Base-by-base conservation (phyloP, 2,797 vertebrate species). In the Poeciliopsis gracilis region DNA sequence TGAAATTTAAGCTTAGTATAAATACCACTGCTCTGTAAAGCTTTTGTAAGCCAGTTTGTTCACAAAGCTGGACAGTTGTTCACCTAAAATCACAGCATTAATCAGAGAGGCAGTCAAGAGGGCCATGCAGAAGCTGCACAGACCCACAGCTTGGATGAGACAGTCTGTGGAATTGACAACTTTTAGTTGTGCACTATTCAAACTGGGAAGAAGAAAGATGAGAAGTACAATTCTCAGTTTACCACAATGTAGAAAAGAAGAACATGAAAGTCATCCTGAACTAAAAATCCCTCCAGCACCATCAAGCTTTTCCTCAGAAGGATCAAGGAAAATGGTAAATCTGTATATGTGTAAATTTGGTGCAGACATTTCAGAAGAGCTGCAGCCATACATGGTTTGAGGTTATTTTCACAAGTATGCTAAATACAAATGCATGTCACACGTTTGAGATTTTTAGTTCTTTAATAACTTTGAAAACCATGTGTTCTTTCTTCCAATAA, bases 401-500 rank as follows among this genome's bases (percentile, higher is more conserved):
- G 33, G 20, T 23, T 38, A 38, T 23, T 66, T 18, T 1, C 61
- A 63, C 2, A 63, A 7, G 16, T 7, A 36, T 36, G 30, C 16
- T 20, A 16, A 20, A 23, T 23, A 66, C 30, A 66, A 66, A 66
- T 11, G 33, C 33, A 66, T 66, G 9, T 18, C 63, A 66, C 33
- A 66, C 33, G 12, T 66, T 66, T 38, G 18, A 66, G 18, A 66
- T 33, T 23, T 66, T 23, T 23, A 38, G 33, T 38, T 23, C 33
- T 66, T 66, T 66, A 66, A 38, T 66, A 23, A 66, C 63, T 38
- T 66, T 38, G 33, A 66, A 66, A 66, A 66, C 18, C 36, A 38
- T 41, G 20, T 69, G 23, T 43, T 43, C 38, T 41, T 69, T 69
- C 36, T 69, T 69, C 38, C 23, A 43, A 41, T 25, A 69, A 11